Conservation (phyloP, 1,140 invertebrate genomes). For the Papilio helenus region DNA sequence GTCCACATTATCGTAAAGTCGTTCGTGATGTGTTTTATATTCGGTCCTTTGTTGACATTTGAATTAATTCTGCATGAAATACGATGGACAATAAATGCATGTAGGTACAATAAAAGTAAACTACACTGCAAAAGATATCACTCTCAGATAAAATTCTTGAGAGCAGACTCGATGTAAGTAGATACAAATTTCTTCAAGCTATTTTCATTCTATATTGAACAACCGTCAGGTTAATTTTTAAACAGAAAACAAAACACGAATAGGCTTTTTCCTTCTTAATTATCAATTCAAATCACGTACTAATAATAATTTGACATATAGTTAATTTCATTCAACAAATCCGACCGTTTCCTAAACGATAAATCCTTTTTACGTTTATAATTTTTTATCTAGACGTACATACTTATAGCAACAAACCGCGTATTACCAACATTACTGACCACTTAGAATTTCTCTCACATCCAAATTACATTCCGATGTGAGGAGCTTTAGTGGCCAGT, state of each 20-base stretch:
- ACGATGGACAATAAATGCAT: neutral
- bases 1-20: conserved; percentile 32
- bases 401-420: conserved; percentile 24
- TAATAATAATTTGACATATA: conserved; percentile 32
- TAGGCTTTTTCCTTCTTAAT: neutral
- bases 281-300: neutral
- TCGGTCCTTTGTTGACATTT: conserved; percentile 19
- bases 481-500: conserved; percentile 60
- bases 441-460: conserved; percentile 61
- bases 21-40: conserved; percentile 36
- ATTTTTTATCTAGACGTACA: conserved; percentile 43
- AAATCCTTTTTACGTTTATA: conserved; percentile 46
- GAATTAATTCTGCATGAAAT: conserved; percentile 5
- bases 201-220: too few species aligned
- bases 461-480: conserved; percentile 59
- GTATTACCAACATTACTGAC: conserved; percentile 17
- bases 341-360: conserved; percentile 45
- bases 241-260: neutral
- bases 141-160: neutral
- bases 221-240: too few species aligned
- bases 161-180: too few species aligned
- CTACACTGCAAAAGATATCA: neutral
- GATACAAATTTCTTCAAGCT: too few species aligned
- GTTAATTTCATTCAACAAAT: conserved; percentile 32
- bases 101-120: neutral